Conservation (phyloP, 2,113 vertebrate species). For the Pycnonotus jocosus region DNA sequence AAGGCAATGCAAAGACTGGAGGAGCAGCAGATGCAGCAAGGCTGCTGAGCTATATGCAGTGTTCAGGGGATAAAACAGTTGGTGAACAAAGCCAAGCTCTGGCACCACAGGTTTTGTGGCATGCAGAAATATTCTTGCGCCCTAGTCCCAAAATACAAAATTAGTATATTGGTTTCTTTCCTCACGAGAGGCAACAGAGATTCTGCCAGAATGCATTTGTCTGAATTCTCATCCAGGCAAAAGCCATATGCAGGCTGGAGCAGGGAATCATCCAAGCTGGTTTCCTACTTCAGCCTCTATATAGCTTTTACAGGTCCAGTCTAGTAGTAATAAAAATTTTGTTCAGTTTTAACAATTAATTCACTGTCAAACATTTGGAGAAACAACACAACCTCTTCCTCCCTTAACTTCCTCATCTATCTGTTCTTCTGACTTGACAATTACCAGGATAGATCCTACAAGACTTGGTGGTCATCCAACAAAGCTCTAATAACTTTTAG, state of each 20-base stretch:
- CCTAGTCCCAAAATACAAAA: neutral
- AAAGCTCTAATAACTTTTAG: neutral
- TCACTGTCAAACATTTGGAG: neutral
- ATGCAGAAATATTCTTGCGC: neutral
- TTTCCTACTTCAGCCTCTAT: neutral
- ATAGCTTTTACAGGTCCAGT: neutral
- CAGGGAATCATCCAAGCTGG: neutral
- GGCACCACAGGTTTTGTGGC: neutral
- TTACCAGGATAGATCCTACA: neutral
- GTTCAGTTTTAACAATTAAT: neutral
- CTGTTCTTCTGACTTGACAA: neutral
- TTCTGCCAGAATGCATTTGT: neutral
- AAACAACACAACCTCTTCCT: neutral
- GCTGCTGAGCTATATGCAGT: neutral
- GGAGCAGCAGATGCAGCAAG: neutral
- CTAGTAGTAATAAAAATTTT: neutral
- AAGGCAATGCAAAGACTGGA: neutral
- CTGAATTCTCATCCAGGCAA: neutral
- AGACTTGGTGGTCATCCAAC: neutral
- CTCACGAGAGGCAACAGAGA: neutral
- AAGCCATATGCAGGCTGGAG: neutral
- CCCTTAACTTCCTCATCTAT: neutral
- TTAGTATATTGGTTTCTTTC: neutral
- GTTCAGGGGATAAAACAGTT: neutral
- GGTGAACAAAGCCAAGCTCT: neutral